Conservation (phyloP, 2,113 vertebrate species). For the Ciconia stormi region DNA sequence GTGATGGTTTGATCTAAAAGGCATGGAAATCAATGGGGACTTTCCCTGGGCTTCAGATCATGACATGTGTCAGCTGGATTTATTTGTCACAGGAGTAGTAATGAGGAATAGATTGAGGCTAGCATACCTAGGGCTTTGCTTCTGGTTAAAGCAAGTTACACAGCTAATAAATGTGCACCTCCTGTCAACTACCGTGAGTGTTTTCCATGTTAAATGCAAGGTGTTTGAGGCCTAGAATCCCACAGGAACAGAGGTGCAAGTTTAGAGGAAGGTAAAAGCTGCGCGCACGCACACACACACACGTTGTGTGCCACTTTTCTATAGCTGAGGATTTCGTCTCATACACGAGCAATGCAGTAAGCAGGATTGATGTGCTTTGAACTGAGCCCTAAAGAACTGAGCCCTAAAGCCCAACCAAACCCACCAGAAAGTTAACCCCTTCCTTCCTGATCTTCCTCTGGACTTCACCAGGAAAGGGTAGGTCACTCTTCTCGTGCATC, state of each 20-base stretch:
- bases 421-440: neutral
- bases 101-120: neutral
- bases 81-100: neutral
- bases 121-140: neutral
- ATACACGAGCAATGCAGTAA: neutral
- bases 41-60: neutral
- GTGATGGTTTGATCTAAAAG: neutral
- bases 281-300: too few relatives aligned
- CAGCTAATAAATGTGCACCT: neutral
- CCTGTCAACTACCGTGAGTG: neutral
- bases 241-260: neutral
- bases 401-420: neutral
- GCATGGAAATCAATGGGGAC: neutral
- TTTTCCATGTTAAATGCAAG: neutral
- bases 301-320: neutral
- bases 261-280: neutral
- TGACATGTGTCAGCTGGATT: neutral
- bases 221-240: neutral
- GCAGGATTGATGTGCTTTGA: neutral
- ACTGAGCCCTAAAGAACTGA: neutral
- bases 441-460: neutral
- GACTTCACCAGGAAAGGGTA: neutral
- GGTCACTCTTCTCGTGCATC: neutral
- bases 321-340: neutral
- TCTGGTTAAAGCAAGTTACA: neutral